Conservation (phyloP, 2,888 invertebrate genomes). For the Drosophila paranaensis region DNA sequence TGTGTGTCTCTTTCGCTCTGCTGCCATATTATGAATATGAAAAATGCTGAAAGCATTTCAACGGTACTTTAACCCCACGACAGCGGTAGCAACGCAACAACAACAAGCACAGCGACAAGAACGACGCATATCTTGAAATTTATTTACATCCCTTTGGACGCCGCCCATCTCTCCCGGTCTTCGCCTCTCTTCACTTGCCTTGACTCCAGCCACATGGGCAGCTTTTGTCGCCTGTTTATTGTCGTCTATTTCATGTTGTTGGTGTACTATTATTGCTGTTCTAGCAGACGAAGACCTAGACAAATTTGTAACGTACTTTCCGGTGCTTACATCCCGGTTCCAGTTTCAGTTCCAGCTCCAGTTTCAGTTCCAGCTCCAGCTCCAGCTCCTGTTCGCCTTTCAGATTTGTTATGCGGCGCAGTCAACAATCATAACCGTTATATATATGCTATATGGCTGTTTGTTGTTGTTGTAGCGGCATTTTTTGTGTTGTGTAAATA, state of each 20-base stretch:
- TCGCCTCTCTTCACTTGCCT: neutral
- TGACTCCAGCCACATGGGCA: conserved; percentile 43
- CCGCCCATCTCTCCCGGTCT: neutral
- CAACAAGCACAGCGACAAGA: conserved; percentile 13
- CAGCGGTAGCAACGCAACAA: conserved; percentile 8
- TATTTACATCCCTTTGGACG: conserved; percentile 20
- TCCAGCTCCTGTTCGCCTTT: conserved; percentile 23
- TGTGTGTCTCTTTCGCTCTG: neutral
- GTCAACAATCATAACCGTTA: conserved; percentile 52
- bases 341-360: conserved; percentile 21
- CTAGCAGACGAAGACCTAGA: conserved; percentile 36
- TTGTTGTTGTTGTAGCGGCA: conserved; percentile 42
- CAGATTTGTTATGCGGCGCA: conserved; percentile 3
- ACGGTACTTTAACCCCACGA: conserved; percentile 72
- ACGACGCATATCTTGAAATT: conserved; percentile 55
- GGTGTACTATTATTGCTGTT: conserved; percentile 9
- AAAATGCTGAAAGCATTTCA: conserved; percentile 73
- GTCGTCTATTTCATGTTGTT: conserved; percentile 16
- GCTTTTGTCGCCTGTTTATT: conserved; percentile 54
- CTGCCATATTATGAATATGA: conserved; percentile 56
- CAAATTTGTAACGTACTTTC: conserved; percentile 62
- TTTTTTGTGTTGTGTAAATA: conserved; percentile 63
- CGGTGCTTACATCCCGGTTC: conserved; percentile 33
- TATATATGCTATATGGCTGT: conserved; percentile 26
- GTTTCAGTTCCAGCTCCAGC: conserved; percentile 14